phyloP scores from a whole-genome alignment of 2,797 vertebrate species.

The Bovichtus diacanthus region DNA sequence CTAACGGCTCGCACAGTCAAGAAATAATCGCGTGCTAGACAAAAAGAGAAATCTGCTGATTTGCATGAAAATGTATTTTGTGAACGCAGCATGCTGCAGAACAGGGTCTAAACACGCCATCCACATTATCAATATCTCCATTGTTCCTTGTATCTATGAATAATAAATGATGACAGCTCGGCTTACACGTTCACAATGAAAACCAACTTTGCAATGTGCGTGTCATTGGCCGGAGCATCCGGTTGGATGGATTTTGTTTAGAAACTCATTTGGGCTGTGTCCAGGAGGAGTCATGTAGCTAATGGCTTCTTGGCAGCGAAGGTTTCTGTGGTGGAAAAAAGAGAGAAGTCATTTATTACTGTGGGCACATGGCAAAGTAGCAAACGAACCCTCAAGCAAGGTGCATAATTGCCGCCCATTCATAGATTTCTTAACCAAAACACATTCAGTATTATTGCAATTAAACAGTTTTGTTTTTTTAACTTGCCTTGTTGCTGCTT shows the following conservation, averaged over 20 bases:
- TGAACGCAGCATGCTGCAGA: constrained; percentile 4
- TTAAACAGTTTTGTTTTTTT: background rate
- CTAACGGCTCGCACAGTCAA: constrained; percentile 49
- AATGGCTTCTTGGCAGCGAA: constrained; percentile 23
- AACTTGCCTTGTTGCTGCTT: background rate
- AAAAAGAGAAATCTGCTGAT: constrained; percentile 31
- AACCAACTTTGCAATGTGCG: background rate
- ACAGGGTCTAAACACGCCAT: constrained; percentile 5
- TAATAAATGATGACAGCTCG: constrained; percentile 43
- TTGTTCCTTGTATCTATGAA: constrained; percentile 36
- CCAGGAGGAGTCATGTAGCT: constrained; percentile 25
- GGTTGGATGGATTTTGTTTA: constrained; percentile 16
- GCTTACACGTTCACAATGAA: constrained; percentile 17
- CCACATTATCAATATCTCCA: constrained; percentile 30
- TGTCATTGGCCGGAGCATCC: background rate
- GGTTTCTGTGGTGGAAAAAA: constrained; percentile 3
- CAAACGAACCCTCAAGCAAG: constrained; percentile 17
- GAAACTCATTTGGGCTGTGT: constrained; percentile 11
- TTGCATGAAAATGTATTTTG: constrained; percentile 52
- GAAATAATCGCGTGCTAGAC: constrained; percentile 30
- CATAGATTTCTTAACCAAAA: constrained; percentile 9
- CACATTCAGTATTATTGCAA: background rate
- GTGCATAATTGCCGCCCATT: constrained; percentile 6
- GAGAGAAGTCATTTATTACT: constrained; percentile 16
- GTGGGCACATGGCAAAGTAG: background rate